phyloP scores from a whole-genome alignment of 2,113 vertebrate genomes.

The Dascyllus trimaculatus region DNA sequence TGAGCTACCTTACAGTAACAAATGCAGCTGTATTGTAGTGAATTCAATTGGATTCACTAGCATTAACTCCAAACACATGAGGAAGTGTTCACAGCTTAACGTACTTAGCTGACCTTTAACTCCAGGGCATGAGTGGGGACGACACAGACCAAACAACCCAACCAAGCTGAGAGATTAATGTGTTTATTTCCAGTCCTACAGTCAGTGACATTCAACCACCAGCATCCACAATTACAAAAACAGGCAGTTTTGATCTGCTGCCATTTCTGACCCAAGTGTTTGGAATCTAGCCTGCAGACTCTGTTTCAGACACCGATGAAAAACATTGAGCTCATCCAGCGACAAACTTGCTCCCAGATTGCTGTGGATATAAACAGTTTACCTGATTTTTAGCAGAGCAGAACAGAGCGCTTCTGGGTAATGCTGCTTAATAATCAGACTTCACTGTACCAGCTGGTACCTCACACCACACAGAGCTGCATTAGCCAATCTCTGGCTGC shows the following conservation, averaged over 20 bases:
- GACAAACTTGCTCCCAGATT: not conserved
- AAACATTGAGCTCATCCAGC: not conserved
- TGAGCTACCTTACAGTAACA: no score
- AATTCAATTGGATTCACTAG: no score
- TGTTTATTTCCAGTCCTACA: not conserved
- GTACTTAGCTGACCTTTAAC: not conserved
- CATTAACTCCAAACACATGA: no score
- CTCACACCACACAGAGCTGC: conserved; percentile 1
- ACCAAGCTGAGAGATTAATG: not conserved
- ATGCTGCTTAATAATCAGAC: conserved; percentile 28
- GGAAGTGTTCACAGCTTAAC: no score
- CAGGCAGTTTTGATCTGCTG: not conserved
- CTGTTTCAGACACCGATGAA: not conserved
- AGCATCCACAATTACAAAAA: not conserved
- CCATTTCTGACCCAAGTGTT: not conserved
- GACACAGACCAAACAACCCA: not conserved
- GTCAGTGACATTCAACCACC: not conserved
- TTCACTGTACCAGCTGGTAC: conserved; percentile 53
- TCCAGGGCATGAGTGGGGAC: no score
- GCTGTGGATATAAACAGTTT: no score
- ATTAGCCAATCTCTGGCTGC: conserved; percentile 36
- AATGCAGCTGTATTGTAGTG: no score
- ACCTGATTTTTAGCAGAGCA: not conserved
- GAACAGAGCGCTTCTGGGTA: conserved; percentile 22
- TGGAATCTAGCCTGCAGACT: not conserved